phyloP scores from a whole-genome alignment of 2,797 vertebrate species.

The Selene dorsalis region DNA sequence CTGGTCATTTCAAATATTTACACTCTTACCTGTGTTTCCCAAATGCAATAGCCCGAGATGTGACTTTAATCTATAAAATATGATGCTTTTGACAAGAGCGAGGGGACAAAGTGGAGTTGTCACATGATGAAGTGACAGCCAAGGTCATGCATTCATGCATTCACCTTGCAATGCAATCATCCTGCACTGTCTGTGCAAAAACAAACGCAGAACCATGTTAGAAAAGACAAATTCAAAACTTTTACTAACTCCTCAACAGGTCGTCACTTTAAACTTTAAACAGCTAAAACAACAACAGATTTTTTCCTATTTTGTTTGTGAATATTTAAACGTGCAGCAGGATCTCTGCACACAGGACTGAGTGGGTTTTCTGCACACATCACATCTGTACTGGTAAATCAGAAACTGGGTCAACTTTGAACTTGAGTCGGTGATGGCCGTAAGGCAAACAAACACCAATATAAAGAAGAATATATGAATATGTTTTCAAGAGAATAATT shows the following conservation, averaged over 20 bases:
- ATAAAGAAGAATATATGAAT: constrained; percentile 78
- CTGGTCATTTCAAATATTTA: constrained; percentile 67
- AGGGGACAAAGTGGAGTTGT: constrained; percentile 39
- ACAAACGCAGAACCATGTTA: not conserved
- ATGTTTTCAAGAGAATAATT: constrained; percentile 58
- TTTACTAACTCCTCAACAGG: not conserved
- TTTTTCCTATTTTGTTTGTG: constrained; percentile 12
- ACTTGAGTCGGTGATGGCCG: constrained; percentile 56
- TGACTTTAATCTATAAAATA: constrained; percentile 62
- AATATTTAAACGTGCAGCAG: constrained; percentile 20
- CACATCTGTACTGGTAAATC: constrained; percentile 59
- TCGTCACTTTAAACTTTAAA: not conserved
- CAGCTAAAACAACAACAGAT: not conserved
- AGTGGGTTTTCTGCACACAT: constrained; percentile 38
- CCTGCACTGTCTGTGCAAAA: not conserved
- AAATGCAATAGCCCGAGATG: constrained; percentile 45
- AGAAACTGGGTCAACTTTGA: constrained; percentile 76
- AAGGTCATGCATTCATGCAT: constrained; percentile 18
- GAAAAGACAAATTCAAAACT: not conserved
- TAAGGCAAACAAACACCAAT: constrained; percentile 70
- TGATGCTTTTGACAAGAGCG: constrained; percentile 49
- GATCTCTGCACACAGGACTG: constrained; percentile 10
- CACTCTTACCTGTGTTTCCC: constrained; percentile 67
- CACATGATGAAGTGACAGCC: not conserved
- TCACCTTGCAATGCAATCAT: constrained; percentile 1